Base-by-base conservation (phyloP, 2,888 invertebrate species). In the Pterostichus madidus region DNA sequence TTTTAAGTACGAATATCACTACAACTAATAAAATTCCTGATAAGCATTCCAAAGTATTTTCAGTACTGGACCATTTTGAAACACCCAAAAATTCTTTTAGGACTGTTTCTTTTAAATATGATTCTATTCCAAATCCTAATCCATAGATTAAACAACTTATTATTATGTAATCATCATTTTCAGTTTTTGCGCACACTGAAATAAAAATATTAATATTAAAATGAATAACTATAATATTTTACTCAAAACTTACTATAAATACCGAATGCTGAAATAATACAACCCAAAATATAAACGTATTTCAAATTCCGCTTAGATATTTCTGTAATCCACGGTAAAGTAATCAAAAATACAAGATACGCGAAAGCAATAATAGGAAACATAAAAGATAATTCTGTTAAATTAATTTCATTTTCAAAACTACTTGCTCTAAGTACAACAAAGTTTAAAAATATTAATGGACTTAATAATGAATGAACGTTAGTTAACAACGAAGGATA, bases 81-180 rank as follows among this genome's bases (percentile, higher is more conserved):
- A 84, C 64, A 24, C 86, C 86, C 11, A 86, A 83, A 61, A 80
- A 84, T 59, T 86, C 84, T 83, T 85, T 84, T 15, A 86, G 71
- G 5, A 85, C 84, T 59, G 85, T 85, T 52, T 85, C 84, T 52
- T 84, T 84, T 2, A 84, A 84, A 71, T 84, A 84, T 4, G 85
- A 84, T 52, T 84, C 84, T 0, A 85, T 84, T 56, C 86, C 86
- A 83, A 85, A 85, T 17, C 86, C 85, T 73, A 86, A 84, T 49
- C 86, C 86, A 71, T 85, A 84, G 1, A 86, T 79, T n/a, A 84
- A 77, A 44, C 86, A 84, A 56, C 85, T 85, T 10, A 86, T 46
- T 13, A 84, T 84, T 17, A 86, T 84, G 68, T 84, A 85, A 78
- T 85, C 83, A 61, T 85, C 84, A 31, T 53, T 73, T 56, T 73